These are phyloP conservation scores for Thaleichthys pacificus DNA, from an alignment of 2,797 vertebrate genomes.

Conservation along the genomic window DNA sequence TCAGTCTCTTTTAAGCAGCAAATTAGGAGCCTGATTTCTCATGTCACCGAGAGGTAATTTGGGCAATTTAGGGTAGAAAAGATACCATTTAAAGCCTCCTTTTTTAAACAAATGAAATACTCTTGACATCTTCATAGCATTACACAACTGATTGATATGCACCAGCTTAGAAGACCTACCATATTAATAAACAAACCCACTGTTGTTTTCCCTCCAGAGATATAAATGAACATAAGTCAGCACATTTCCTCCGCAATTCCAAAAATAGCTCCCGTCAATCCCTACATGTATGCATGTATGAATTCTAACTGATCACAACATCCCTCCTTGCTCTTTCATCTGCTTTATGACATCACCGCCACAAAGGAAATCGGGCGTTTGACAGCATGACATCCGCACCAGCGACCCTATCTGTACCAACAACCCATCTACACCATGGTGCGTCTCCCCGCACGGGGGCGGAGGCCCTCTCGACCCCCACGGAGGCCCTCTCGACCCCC, in stretches of 20 bases:
- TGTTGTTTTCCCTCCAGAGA: not conserved
- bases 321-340: too few relatives aligned
- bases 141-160: constrained; percentile 46
- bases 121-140: not conserved
- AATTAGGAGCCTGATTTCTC: constrained; percentile 61
- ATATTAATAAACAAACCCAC: not conserved
- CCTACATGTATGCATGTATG: too few relatives aligned
- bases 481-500: too few relatives aligned
- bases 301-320: too few relatives aligned
- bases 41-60: constrained; percentile 60
- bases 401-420: too few relatives aligned
- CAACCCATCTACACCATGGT: too few relatives aligned
- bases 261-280: too few relatives aligned
- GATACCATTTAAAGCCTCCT: constrained; percentile 33
- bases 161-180: constrained; percentile 36
- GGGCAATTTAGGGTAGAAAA: constrained; percentile 42
- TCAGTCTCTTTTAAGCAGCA: constrained; percentile 49
- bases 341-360: too few relatives aligned
- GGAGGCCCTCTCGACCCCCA: not conserved
- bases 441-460: not conserved
- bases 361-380: too few relatives aligned
- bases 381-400: too few relatives aligned
- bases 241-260: not conserved
- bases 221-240: not conserved
- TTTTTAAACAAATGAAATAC: not conserved